Percentiles rank a stretch among this genome's conserved stretches.
Evolutionary conservation across 1,140 invertebrate genomes (phyloP).

Genomic region (Scaptodrosophila lebanonensis): DNA sequence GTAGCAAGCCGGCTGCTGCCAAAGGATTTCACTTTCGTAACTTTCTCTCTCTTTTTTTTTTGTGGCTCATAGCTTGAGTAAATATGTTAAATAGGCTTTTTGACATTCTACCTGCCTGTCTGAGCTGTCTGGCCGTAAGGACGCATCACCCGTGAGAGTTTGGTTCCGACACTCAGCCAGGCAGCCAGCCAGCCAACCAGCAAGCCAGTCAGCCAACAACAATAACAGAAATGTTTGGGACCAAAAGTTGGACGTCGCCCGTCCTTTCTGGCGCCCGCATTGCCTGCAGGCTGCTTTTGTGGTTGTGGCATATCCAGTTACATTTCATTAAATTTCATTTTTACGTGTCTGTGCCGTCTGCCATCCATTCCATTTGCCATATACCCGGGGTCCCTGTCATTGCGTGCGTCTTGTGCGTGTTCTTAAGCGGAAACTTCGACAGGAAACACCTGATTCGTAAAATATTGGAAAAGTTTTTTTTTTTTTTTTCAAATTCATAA

Average conservation of each 20-base stretch:
- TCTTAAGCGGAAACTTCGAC: slow-evolving; percentile 74
- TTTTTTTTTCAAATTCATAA: slow-evolving; percentile 4
- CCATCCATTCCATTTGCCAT: neutral
- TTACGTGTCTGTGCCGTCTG: slow-evolving; percentile 50
- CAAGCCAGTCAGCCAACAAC: neutral
- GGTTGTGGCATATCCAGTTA: slow-evolving; percentile 62
- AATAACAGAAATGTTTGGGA: neutral
- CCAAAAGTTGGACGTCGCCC: no score
- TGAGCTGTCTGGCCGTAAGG: slow-evolving; percentile 19
- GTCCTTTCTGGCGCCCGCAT: no score
- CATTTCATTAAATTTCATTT: slow-evolving; percentile 76
- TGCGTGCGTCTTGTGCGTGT: slow-evolving; percentile 46
- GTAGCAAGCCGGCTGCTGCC: neutral
- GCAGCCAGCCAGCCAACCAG: no score
- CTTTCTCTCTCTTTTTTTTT: slow-evolving; percentile 6
- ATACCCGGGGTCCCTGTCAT: neutral
- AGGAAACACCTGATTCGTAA: slow-evolving; percentile 75
- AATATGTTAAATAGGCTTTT: slow-evolving; percentile 75
- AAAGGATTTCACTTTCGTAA: slow-evolving; percentile 47
- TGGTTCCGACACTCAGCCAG: no score
- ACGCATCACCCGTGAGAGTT: no score
- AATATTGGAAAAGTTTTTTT: slow-evolving; percentile 71
- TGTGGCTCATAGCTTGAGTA: slow-evolving; percentile 48
- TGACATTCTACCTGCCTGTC: slow-evolving; percentile 67
- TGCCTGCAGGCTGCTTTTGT: neutral